These are phyloP conservation scores for Melopsittacus undulatus DNA, from an alignment of 2,797 vertebrate species.

Conservation along the genomic window DNA sequence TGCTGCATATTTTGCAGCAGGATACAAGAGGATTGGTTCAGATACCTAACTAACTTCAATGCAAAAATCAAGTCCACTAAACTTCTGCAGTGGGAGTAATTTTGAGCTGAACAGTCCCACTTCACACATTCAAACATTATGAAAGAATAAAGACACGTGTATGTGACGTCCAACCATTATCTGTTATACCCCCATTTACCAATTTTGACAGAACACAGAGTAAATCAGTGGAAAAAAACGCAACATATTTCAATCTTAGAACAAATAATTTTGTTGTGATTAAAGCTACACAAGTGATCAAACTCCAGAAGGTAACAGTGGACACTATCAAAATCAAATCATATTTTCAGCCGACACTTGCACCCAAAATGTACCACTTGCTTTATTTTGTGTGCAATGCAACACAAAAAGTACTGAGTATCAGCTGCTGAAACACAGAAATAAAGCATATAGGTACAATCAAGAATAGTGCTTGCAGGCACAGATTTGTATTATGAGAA, in stretches of 20 bases:
- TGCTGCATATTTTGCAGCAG: slow-evolving; percentile 35
- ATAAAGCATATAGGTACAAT: not conserved
- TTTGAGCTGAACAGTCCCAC: not conserved
- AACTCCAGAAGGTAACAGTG: not conserved
- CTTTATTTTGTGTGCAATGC: not conserved
- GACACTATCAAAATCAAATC: not conserved
- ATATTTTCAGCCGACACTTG: not conserved
- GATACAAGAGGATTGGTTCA: slow-evolving; percentile 30
- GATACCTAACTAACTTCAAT: slow-evolving; percentile 38
- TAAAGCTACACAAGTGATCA: slow-evolving; percentile 3
- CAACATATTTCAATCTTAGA: not conserved
- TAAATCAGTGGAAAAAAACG: not conserved
- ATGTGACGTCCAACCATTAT: not conserved
- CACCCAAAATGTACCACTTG: not conserved
- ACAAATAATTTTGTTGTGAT: not conserved
- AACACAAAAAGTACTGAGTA: not conserved
- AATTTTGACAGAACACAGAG: slow-evolving; percentile 17
- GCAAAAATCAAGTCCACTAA: not conserved
- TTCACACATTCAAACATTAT: slow-evolving; percentile 7
- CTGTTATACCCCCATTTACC: not conserved
- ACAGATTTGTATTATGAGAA: not conserved
- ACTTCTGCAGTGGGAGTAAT: slow-evolving; percentile 12
- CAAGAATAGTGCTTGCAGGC: not conserved
- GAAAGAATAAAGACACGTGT: not conserved
- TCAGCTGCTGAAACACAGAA: not conserved